Conservation (phyloP, 1,140 invertebrate species). For the Zaprionus capensis region DNA sequence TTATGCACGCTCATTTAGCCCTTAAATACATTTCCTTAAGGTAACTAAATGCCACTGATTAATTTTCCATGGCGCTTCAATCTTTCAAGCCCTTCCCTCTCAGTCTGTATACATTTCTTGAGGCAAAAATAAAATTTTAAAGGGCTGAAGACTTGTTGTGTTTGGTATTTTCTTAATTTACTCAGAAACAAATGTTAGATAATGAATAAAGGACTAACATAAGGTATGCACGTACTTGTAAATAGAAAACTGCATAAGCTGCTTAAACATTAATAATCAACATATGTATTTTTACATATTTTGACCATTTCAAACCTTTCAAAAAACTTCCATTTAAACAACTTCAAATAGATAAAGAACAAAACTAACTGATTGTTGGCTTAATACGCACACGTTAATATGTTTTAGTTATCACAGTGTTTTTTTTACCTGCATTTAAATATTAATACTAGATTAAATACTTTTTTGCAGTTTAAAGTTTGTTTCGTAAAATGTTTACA, state of each 20-base stretch:
- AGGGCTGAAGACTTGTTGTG: too few species aligned
- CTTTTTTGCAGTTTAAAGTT: background rate
- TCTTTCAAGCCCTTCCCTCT: background rate
- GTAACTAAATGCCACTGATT: conserved; percentile 47
- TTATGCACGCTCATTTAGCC: conserved; percentile 49
- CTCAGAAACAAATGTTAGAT: too few species aligned
- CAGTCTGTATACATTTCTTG: background rate
- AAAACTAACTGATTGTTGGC: background rate
- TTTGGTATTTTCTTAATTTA: too few species aligned
- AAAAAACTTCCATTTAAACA: too few species aligned
- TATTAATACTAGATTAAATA: background rate
- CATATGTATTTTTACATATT: too few species aligned
- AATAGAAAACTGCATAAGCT: too few species aligned
- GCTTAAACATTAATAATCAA: too few species aligned
- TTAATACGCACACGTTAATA: background rate
- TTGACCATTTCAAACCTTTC: too few species aligned
- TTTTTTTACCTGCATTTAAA: background rate
- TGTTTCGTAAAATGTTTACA: background rate
- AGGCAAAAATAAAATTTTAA: too few species aligned
- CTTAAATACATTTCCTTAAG: conserved; percentile 49
- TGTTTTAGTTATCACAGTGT: background rate
- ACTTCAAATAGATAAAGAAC: background rate
- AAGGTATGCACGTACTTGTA: too few species aligned
- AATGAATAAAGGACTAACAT: too few species aligned
- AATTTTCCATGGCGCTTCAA: conserved; percentile 43